Base-by-base conservation (phyloP, 2,888 invertebrate genomes). In the Arge pagana region DNA sequence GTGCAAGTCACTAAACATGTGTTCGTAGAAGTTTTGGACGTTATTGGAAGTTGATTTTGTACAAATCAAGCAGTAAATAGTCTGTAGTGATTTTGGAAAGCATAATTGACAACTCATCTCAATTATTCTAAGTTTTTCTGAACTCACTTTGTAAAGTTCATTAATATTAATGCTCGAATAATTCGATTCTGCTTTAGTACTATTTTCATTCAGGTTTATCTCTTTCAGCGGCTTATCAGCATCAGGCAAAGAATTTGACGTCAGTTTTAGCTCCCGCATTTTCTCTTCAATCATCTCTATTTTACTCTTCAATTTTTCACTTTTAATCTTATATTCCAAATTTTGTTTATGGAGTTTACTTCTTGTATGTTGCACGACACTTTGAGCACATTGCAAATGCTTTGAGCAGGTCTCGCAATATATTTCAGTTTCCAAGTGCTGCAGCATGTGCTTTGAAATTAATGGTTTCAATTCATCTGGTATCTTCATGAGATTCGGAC, bases 11-110 rank as follows among this genome's bases (percentile, higher is more conserved):
- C 59, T 52, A 4, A 58, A 52, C 10, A 66, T 58, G 52, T 70
- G 70, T 33, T 66, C 66, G 49, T 62, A 63, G 24, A 61, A 57
- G 19, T 42, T 43, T 33, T 59, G 55, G 1, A 54, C 23, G 4
- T 61, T 57, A 41, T 55, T 61, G 1, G 23, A 8, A 4, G 64
- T 50, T 8, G 37, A 55, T 43, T 45, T 48, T n/a, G 60, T 58
- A 52, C 70, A 69, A 15, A 65, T 49, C 18, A 71, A 54, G 33
- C 70, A 71, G 3, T 49, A 19, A 35, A 50, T 13, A 18, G 52
- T 48, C 4, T 55, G 45, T 15, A 50, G 41, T 19, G 58, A 40
- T 26, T 56, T 50, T 2, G 55, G 52, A 13, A 51, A 52, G 13
- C 58, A 57, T 8, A 63, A 53, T 41, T 41, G 41, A 23, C 60